Percentiles rank a stretch among this genome's conserved stretches.
These are phyloP conservation scores for Hylaeus volcanicus DNA, from an alignment of 1,140 invertebrate genomes.

Conservation along the genomic window DNA sequence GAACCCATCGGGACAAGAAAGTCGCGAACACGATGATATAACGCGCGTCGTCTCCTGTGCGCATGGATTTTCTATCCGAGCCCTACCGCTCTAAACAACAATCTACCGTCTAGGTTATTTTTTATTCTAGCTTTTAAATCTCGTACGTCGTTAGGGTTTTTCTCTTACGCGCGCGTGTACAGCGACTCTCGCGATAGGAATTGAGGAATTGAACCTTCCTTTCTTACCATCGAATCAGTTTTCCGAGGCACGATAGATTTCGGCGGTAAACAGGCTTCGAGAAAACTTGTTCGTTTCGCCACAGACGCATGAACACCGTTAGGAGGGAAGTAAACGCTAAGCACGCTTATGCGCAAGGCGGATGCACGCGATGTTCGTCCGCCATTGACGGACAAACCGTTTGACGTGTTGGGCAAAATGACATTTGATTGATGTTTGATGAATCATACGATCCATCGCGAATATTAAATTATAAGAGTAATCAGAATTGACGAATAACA, in stretches of 20 bases:
- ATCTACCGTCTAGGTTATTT: background rate
- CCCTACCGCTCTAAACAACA: background rate
- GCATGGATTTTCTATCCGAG: background rate
- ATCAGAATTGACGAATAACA: too few species aligned
- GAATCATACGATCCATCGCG: too few species aligned
- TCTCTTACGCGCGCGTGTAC: conserved; percentile 43
- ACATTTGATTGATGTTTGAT: too few species aligned
- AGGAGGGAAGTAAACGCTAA: too few species aligned
- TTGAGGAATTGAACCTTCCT: conserved; percentile 72
- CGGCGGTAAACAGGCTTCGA: background rate
- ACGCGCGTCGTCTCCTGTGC: background rate
- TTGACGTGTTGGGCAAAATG: too few species aligned
- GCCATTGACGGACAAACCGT: too few species aligned
- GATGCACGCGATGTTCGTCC: too few species aligned
- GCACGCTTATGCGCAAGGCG: too few species aligned
- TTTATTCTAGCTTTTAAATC: background rate
- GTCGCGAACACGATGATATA: background rate
- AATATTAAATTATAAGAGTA: too few species aligned
- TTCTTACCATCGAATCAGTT: conserved; percentile 74
- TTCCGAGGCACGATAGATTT: conserved; percentile 29
- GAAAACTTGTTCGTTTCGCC: too few species aligned
- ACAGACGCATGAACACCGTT: too few species aligned
- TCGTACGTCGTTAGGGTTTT: conserved; percentile 1
- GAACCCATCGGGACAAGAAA: background rate
- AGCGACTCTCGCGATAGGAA: conserved; percentile 76